A percentile compares a stretch with the other conserved stretches of the same genome.
Conservation (phyloP, 2,888 invertebrate species). For the Rugalucina vietnamica region DNA sequence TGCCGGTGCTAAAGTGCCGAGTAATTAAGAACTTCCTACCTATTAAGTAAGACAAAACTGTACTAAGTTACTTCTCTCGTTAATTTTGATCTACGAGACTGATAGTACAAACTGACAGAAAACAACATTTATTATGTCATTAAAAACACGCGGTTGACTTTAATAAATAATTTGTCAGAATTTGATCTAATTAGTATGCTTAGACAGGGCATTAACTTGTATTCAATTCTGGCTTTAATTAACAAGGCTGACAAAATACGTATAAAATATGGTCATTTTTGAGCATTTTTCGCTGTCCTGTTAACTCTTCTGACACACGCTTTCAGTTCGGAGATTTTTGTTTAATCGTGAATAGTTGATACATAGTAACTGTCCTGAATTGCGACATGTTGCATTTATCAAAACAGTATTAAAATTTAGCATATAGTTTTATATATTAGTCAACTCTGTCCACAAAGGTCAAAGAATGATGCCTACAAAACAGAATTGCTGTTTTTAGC, state of each 20-base stretch:
- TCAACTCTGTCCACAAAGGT: background rate
- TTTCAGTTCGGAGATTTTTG: background rate
- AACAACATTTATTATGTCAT: conserved; percentile 51
- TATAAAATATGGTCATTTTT: conserved; percentile 26
- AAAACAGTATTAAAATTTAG: background rate
- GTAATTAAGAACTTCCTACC: background rate
- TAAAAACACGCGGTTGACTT: conserved; percentile 51
- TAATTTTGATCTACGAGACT: conserved; percentile 51
- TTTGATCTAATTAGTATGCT: conserved; percentile 52
- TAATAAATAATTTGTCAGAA: conserved; percentile 51
- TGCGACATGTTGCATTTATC: conserved; percentile 27
- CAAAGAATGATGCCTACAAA: too few species aligned
- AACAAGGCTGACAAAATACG: conserved; percentile 42
- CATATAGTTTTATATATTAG: background rate
- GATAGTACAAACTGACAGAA: conserved; percentile 45
- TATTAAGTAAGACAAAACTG: background rate
- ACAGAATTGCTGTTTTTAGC: too few species aligned
- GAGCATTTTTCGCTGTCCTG: conserved; percentile 4
- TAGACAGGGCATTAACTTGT: conserved; percentile 41
- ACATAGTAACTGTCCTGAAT: conserved; percentile 33
- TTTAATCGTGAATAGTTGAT: conserved; percentile 7
- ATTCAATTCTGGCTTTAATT: conserved; percentile 43
- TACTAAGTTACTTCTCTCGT: conserved; percentile 52
- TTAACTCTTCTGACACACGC: background rate
- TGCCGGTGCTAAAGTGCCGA: too few species aligned